Percentiles rank a stretch among this genome's conserved stretches.
Evolutionary conservation across 2,113 vertebrate species (phyloP).

Genomic region (Talpa occidentalis): DNA sequence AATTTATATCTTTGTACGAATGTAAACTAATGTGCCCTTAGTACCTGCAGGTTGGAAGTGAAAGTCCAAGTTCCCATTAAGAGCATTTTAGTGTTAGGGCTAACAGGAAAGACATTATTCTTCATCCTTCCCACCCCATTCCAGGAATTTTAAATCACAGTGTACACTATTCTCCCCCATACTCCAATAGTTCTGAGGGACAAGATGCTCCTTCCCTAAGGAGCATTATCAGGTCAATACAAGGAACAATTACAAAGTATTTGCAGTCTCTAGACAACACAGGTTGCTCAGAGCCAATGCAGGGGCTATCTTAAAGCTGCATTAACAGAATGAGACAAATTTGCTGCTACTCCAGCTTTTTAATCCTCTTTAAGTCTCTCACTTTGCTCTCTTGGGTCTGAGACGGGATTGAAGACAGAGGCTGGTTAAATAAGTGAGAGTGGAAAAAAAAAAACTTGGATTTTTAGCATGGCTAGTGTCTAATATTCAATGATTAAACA

Average conservation of each 20-base stretch:
- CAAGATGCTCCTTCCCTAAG: not conserved
- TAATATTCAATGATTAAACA: not conserved
- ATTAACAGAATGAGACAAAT: not conserved
- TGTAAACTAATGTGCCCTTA: not conserved
- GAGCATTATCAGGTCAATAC: not conserved
- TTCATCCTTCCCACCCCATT: not conserved
- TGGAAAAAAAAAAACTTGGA: not conserved
- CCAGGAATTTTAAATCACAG: not conserved
- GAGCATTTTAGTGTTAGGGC: not conserved
- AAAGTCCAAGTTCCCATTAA: not conserved
- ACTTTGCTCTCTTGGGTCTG: not conserved
- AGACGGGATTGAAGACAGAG: no score
- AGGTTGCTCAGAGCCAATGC: not conserved
- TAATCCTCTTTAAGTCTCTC: not conserved
- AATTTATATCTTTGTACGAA: not conserved
- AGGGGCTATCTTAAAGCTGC: not conserved
- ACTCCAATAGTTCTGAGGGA: not conserved
- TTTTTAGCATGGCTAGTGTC: not conserved
- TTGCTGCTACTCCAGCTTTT: not conserved
- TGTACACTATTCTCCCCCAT: not conserved
- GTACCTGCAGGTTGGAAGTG: not conserved
- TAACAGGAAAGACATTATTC: not conserved
- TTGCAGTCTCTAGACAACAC: not conserved
- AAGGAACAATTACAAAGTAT: not conserved
- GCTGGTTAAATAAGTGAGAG: not conserved